Evolutionary conservation across 2,888 invertebrate species (phyloP), one percentile per base, ranked within the genome.

Genomic region (Branchipolynoe longqiensis): DNA sequence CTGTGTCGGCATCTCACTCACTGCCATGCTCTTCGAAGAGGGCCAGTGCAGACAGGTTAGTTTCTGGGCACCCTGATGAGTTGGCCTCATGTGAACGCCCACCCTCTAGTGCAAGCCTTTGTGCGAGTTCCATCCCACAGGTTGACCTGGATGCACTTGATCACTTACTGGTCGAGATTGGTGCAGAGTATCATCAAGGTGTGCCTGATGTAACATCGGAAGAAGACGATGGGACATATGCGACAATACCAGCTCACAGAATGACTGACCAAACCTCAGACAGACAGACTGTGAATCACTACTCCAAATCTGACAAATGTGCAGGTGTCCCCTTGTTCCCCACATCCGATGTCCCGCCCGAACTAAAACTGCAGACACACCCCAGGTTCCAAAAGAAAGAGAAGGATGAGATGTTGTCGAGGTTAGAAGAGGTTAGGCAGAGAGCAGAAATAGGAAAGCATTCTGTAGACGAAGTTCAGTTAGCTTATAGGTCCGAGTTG

Each of bases 91-190:
- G 78, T 48, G 78, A 78, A 25, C 78, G 78, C 25, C 48, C 78
- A 31, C 25, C n/a, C n/a, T n/a, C 78, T 41, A 78, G 78, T 28
- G 14, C 78, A 41, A 78, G 78, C 48, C 41, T 41, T 31, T 78
- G 78, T 48, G 78, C 78, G 14, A 78, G 78, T 78, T 78, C 78
- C 41, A 78, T 78, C 33, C 78, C 78, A 78, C 78, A 78, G 78
- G 78, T 78, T 78, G 78, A 78, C 54, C 28, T 78, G 41, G 78
- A 78, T 48, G 78, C 78, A 0, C 78, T 78, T 31, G 78, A 78
- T 33, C 54, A 41, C 0, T 28, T 78, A 28, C 54, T 78, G 28
- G 28, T 78, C 48, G 78, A 78, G 48, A 78, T 78, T 18, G 78
- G 78, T 41, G 78, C 78, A 31, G 69, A 69, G 69, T 8, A 69